A percentile compares a stretch with the other conserved stretches of the same genome.
Evolutionary conservation across 2,113 vertebrate genomes (phyloP).

Genomic region (Paratilapia polleni): DNA sequence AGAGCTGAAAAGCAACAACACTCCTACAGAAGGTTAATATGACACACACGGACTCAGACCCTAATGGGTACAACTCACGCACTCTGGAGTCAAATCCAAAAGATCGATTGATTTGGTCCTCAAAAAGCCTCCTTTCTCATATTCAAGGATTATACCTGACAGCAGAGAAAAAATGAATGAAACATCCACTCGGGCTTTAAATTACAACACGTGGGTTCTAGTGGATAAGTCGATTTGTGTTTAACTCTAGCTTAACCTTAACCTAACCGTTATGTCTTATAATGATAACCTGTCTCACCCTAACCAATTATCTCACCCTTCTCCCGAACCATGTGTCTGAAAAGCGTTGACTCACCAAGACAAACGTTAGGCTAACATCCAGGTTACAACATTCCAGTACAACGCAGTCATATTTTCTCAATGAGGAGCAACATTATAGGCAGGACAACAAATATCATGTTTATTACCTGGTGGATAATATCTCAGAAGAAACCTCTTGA

Average conservation of each 20-base stretch:
- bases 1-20: too few relatives aligned
- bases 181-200: neutral
- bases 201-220: neutral
- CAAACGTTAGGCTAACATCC: neutral
- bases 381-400: neutral
- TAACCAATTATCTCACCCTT: neutral
- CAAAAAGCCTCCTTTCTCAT: conserved; percentile 82
- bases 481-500: conserved; percentile 87
- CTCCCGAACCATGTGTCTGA: neutral
- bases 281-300: neutral
- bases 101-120: conserved; percentile 92
- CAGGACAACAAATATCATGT: neutral
- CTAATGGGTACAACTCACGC: conserved; percentile 63
- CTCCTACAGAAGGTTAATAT: too few relatives aligned
- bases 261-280: neutral
- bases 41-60: neutral
- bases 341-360: neutral
- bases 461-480: conserved; percentile 93
- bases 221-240: too few relatives aligned
- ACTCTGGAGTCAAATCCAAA: conserved; percentile 87
- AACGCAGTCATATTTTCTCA: neutral
- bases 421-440: neutral
- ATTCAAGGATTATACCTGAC: conserved; percentile 93
- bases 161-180: neutral
- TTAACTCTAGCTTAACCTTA: neutral